Base-by-base conservation (phyloP, 2,888 invertebrate species). In the Heliconius cydno region DNA sequence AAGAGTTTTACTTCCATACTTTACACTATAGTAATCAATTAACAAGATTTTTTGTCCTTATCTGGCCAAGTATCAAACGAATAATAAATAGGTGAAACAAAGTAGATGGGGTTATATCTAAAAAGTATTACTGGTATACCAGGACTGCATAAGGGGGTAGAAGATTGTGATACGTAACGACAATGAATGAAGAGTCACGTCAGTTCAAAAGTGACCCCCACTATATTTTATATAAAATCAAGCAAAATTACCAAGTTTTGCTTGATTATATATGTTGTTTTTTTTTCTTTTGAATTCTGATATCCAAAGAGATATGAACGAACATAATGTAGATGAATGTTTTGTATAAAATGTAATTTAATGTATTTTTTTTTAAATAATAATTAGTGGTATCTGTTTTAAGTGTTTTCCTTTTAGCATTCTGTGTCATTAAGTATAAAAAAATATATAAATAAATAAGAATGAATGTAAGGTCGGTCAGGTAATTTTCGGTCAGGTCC, bases 71-170 rank as follows among this genome's bases (percentile, higher is more conserved):
- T 65, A 65, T 15, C 19, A 13, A n/a, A 7, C 3, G 38, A 73
- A 34, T 6, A n/a, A 73, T 41, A 12, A 38, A 60, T 28, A 46
- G 1, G 34, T n/a, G 12, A 60, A n/a, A 30, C 3, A 38, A 73
- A 38, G 4, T 15, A 38, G 38, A 38, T 38, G n/a, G 60, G 38
- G 38, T 22, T 30, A 73, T 57, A 73, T 60, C 60, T 34, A 73
- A 73, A 73, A 73, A 73, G 73, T 38, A 60, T 73, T 60, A n/a
- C 60, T 57, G 12, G 30, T 41, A 19, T 72, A 72, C 52, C 67
- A 78, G 78, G 78, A n/a, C 25, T 25, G 25, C 57, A 73, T 67
- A 30, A 73, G 57, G 57, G 66, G 25, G 52, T 2, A 73, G 73
- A 34, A 73, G 60, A 25, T 73, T 46, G 68, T 68, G n/a, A 68